Base-by-base conservation (phyloP, 2,113 vertebrate genomes). In the Saccopteryx bilineata region DNA sequence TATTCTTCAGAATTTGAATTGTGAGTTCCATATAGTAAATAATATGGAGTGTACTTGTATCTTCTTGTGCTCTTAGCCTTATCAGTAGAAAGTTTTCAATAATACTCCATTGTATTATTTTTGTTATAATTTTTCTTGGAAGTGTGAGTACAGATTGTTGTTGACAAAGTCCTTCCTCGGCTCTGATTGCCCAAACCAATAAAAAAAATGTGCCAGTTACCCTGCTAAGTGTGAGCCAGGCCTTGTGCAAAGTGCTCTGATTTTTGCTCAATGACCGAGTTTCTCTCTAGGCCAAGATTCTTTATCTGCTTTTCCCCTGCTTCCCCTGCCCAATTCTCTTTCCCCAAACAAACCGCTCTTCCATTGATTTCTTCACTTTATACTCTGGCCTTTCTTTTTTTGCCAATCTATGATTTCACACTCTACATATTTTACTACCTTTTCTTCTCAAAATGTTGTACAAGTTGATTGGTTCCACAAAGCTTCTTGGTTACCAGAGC, bases 91-190 rank as follows among this genome's bases (percentile, higher is more conserved):
- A 68, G n/a, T 76, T 95, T 95, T 83, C 23, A 61, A 5, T 5
- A 1, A 15, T 33, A 65, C 31, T 50, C 2, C 1, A 19, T 39
- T 82, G 56, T 54, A 66, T 60, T 96, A 50, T 56, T 61, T 89
- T 82, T 87, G 18, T 91, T 68, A 76, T 26, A 46, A 26, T 86
- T 95, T 87, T 80, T 12, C 68, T 86, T 46, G 86, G n/a, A 21
- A 66, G 12, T 54, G 1, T 91, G 52, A 92, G 28, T 61, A 78
- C 56, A 85, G 61, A 61, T 28, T 58, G 21, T 50, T 68, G 31
- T 71, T 93, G 60, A 33, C 56, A 26, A 91, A 75, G 60, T 91
- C 19, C 56, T 95, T 95, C 46, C 79, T 93, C 12, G 28, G 65
- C 60, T 87, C 87, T 90, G 50, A n/a, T 65, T 86, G 58, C 17